Evolutionary conservation across 2,797 vertebrate genomes (phyloP).

Genomic region (Parauchenoglanis punctatus): DNA sequence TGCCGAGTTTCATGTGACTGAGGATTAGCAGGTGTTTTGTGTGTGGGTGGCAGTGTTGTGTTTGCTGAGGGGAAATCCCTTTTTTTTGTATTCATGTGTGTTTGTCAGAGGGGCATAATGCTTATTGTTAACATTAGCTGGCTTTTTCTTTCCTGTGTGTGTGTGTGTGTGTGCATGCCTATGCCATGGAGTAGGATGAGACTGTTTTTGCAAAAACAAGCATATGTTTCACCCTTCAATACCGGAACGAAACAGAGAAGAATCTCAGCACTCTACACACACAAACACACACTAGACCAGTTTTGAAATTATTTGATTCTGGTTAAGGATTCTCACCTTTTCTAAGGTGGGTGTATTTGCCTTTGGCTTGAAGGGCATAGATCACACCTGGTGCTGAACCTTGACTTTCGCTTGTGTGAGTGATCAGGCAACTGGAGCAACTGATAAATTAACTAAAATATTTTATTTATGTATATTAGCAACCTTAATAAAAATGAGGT

Average conservation of each 20-base stretch:
- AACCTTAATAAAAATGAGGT: background rate
- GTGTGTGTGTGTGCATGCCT: slow-evolving; percentile 32
- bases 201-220: slow-evolving; percentile 46
- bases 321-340: slow-evolving; percentile 49
- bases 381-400: background rate
- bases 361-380: slow-evolving; percentile 41
- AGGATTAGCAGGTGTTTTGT: slow-evolving; percentile 33
- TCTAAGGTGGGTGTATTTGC: slow-evolving; percentile 41
- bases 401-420: background rate
- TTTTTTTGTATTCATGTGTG: slow-evolving; percentile 36
- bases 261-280: slow-evolving; percentile 15
- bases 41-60: slow-evolving; percentile 35
- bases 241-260: slow-evolving; percentile 35
- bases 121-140: slow-evolving; percentile 35
- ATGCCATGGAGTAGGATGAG: slow-evolving; percentile 33
- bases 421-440: background rate
- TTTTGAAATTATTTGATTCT: slow-evolving; percentile 45
- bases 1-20: slow-evolving; percentile 34
- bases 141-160: slow-evolving; percentile 27
- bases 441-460: background rate
- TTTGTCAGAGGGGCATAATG: slow-evolving; percentile 25
- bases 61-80: slow-evolving; percentile 24
- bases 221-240: slow-evolving; percentile 46
- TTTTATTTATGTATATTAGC: background rate
- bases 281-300: slow-evolving; percentile 20